A percentile compares a stretch with the other conserved stretches of the same genome.
Evolutionary conservation across 23 tunicate genomes (phyloP).

Genomic region (Diplosoma virens): DNA sequence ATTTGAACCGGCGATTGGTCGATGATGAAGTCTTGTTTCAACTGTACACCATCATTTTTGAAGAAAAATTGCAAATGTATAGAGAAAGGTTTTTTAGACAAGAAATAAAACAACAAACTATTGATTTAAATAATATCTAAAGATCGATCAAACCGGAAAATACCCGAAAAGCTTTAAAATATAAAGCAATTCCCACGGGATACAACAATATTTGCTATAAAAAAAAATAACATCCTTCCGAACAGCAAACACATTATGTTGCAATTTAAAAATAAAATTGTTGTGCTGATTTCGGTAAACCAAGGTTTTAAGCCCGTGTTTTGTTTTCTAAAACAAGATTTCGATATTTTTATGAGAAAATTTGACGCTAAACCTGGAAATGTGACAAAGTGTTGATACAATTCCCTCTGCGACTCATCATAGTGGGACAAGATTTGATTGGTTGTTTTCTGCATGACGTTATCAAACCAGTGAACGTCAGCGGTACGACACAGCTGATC

Average conservation of each 20-base stretch:
- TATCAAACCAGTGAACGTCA: conserved; percentile 80
- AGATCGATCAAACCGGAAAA: too few relatives aligned
- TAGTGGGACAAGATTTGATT: conserved; percentile 42
- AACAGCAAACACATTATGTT: too few relatives aligned
- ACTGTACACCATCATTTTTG: conserved; percentile 28
- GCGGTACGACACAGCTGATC: conserved; percentile 76
- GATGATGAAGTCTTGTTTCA: conserved; percentile 73
- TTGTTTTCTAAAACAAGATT: too few relatives aligned
- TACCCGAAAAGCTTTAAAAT: too few relatives aligned
- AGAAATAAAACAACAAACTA: background rate
- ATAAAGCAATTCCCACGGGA: too few relatives aligned
- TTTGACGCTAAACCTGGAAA: conserved; percentile 92
- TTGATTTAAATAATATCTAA: too few relatives aligned
- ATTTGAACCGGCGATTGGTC: conserved; percentile 53
- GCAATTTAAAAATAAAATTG: too few relatives aligned
- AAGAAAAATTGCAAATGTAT: background rate
- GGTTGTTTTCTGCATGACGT: conserved; percentile 32
- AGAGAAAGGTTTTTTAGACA: background rate
- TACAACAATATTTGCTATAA: too few relatives aligned
- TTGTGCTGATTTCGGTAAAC: too few relatives aligned
- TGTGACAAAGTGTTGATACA: conserved; percentile 56
- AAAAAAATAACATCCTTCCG: too few relatives aligned
- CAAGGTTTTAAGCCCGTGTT: too few relatives aligned
- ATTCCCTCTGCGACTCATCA: conserved; percentile 15
- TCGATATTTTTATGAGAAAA: too few relatives aligned